Base-by-base conservation (phyloP, 2,888 invertebrate species). In the Pyrocoelia pectoralis region DNA sequence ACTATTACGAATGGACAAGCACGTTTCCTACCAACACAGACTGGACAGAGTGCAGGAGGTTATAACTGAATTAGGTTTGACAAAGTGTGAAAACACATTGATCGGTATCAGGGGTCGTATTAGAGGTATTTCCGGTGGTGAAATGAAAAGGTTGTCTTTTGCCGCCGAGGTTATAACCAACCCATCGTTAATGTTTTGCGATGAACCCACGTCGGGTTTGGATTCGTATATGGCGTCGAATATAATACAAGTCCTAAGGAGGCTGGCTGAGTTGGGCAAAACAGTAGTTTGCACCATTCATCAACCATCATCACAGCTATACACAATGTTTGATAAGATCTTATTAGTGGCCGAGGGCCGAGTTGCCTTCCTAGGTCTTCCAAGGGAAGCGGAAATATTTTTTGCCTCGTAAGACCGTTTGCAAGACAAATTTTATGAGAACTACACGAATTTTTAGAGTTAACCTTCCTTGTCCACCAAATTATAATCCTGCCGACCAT, bases 191-290 rank as follows among this genome's bases (percentile, higher is more conserved):
- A 89, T 98, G 87, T 95, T 98, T 79, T 97, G 97, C 78, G 98
- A 98, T 76, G 98, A 98, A 76, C 98, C 98, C 0, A 98, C 98
- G 0, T 97, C 97, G 0, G 97, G 98, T 1, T 83, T 98, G 60
- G 98, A 98, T 81, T 95, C 97, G 0, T 97, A 93, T 76, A 98
- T 97, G 95, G 98, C 98, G 0, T 91, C 94, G 77, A 96, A 93
- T 79, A 95, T 98, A 1, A 89, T 96, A 14, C 90, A 92, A 80
- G 91, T 92, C 50, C 81, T 92, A 40, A 92, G 91, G 80, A 86
- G 88, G 33, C 80, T 92, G 60, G 89, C 92, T 1, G 87, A 87
- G 73, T 89, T 89, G 73, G 94, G 96, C 14, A 95, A 95, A 82
- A 96, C 96, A 0, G 90, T 97, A 55, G 86, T 97, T 19, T 90